A percentile compares a stretch with the other conserved stretches of the same genome.
phyloP scores from a whole-genome alignment of 2,888 invertebrate genomes.

The Tyria jacobaeae region DNA sequence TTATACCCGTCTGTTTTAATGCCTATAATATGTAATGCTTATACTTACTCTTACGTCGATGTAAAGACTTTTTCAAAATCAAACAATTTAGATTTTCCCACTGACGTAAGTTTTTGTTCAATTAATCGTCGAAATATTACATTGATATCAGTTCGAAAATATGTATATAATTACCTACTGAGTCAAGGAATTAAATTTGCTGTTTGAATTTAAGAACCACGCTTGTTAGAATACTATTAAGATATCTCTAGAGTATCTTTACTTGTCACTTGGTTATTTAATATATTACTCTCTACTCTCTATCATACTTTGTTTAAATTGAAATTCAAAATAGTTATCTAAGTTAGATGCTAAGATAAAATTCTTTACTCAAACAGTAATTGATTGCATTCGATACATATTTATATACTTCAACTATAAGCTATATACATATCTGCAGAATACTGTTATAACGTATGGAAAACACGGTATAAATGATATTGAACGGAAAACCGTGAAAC shows the following conservation, averaged over 20 bases:
- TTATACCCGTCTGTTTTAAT: neutral
- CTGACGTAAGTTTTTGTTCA: slow-evolving; percentile 1
- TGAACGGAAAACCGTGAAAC: neutral
- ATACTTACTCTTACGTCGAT: neutral
- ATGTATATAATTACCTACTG: neutral
- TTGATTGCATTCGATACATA: no score
- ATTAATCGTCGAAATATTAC: neutral
- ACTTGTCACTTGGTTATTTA: neutral
- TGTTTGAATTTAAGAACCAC: neutral
- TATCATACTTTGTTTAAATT: neutral
- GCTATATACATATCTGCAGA: neutral
- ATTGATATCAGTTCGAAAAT: neutral
- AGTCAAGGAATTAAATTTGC: no score
- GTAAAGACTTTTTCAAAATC: neutral
- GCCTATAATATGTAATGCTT: neutral
- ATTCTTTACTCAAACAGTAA: neutral
- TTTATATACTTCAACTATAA: no score
- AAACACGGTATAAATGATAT: neutral
- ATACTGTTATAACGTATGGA: neutral
- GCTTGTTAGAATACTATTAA: no score
- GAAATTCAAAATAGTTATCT: neutral
- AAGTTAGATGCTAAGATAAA: neutral
- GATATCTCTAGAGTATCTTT: no score
- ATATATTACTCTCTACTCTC: neutral
- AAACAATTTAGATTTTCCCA: neutral